Evolutionary conservation across 92 coral and sea anemone species (phyloP).

Genomic region (Porites evermanni): DNA sequence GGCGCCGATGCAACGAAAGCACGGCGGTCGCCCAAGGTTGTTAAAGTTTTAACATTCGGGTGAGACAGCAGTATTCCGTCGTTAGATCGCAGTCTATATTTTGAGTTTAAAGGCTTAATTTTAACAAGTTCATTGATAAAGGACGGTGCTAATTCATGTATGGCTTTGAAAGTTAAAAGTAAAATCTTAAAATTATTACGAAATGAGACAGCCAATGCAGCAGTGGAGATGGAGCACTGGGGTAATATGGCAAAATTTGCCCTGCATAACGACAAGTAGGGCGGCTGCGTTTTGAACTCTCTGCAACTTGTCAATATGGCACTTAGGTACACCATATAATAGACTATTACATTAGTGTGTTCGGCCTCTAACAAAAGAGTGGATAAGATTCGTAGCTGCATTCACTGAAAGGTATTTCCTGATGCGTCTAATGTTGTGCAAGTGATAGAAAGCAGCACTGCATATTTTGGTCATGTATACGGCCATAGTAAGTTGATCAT

Average conservation of each 20-base stretch:
- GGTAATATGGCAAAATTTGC: background rate
- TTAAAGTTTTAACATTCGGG: no score
- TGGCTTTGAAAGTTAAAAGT: background rate
- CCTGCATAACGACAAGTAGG: no score
- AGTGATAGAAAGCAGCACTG: constrained; percentile 1
- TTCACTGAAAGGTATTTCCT: no score
- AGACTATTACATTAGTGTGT: no score
- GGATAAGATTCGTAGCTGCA: constrained; percentile 14
- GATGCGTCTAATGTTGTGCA: no score
- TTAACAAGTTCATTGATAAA: background rate
- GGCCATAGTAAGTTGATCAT: background rate
- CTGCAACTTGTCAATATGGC: no score
- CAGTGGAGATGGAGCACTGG: background rate
- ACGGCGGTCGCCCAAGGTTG: background rate
- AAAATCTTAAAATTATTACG: background rate
- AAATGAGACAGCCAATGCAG: background rate
- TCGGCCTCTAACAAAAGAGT: background rate
- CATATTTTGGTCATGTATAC: background rate
- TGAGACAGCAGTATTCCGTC: no score
- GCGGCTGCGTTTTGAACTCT: no score
- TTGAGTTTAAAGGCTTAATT: background rate
- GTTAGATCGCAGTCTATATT: no score
- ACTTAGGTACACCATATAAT: no score
- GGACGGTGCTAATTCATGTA: background rate
- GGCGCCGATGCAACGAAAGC: constrained; percentile 27